These are phyloP conservation scores for Clarias pachynema DNA, from an alignment of 2,797 vertebrate genomes.

Conservation along the genomic window DNA sequence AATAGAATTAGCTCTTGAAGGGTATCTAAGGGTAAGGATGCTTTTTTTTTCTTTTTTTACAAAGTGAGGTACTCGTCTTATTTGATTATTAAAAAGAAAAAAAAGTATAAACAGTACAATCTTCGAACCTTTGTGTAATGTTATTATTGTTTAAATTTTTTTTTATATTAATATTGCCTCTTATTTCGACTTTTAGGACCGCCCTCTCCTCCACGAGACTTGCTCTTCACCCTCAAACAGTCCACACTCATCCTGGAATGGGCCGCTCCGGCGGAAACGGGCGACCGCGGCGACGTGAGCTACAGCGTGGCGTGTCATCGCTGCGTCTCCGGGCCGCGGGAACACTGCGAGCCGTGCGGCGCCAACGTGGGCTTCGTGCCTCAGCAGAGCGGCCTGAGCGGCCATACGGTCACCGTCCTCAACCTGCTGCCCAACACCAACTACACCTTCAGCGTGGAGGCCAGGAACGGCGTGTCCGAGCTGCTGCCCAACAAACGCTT, in stretches of 20 bases:
- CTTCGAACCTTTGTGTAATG: too few relatives aligned
- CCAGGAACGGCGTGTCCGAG: slow-evolving; percentile 88
- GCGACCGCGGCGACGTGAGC: slow-evolving; percentile 84
- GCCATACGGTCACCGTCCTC: slow-evolving; percentile 84
- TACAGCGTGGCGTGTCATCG: slow-evolving; percentile 86
- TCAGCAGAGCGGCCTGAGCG: slow-evolving; percentile 85
- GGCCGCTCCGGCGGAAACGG: slow-evolving; percentile 80
- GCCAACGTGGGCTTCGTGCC: slow-evolving; percentile 86
- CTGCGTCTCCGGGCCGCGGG: slow-evolving; percentile 62
- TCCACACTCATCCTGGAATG: slow-evolving; percentile 87
- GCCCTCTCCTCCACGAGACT: slow-evolving; percentile 84
- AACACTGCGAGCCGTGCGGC: slow-evolving; percentile 83
- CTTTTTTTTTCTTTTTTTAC: not conserved
- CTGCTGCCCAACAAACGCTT: slow-evolving; percentile 77
- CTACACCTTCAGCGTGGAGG: slow-evolving; percentile 88
- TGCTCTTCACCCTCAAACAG: slow-evolving; percentile 87
- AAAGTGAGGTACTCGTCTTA: too few relatives aligned
- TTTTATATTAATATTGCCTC: not conserved
- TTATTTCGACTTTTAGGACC: slow-evolving; percentile 75
- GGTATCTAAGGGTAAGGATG: not conserved
- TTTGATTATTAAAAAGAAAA: too few relatives aligned
- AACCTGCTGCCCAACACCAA: slow-evolving; percentile 87
- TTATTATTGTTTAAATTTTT: too few relatives aligned
- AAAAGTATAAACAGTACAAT: too few relatives aligned
- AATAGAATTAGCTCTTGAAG: too few relatives aligned